Percentiles rank a stretch among this genome's conserved stretches.
phyloP scores from a whole-genome alignment of 2,113 vertebrate genomes.

The Athene noctua region DNA sequence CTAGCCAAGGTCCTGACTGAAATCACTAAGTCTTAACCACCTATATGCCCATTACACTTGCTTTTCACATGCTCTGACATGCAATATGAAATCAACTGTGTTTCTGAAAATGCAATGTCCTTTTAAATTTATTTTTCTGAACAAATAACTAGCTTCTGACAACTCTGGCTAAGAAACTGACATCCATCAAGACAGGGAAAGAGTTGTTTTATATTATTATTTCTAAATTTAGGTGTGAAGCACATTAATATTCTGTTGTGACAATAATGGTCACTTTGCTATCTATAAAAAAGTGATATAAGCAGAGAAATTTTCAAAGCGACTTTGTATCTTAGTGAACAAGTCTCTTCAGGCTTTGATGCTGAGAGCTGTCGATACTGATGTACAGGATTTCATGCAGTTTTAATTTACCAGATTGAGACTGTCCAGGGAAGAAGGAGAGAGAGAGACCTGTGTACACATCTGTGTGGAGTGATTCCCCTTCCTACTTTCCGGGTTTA shows the following conservation, averaged over 20 bases:
- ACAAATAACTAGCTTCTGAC: not conserved
- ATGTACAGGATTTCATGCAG: not conserved
- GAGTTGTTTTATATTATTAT: not conserved
- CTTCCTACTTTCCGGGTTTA: not conserved
- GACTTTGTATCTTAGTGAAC: not conserved
- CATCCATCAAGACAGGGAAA: not conserved
- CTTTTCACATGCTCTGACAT: not conserved
- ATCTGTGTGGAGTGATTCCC: not conserved
- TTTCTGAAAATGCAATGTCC: not conserved
- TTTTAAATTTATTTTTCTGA: not conserved
- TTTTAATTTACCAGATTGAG: slow-evolving; percentile 33
- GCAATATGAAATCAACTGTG: not conserved
- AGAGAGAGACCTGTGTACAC: not conserved
- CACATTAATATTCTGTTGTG: slow-evolving; percentile 32
- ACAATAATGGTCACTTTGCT: slow-evolving; percentile 39
- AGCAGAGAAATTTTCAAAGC: slow-evolving; percentile 28
- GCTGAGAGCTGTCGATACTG: not conserved
- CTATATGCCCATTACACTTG: not conserved
- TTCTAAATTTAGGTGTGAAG: slow-evolving; percentile 52
- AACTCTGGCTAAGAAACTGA: not conserved
- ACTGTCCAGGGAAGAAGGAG: not conserved
- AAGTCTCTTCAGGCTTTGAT: not conserved
- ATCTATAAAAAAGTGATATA: slow-evolving; percentile 20
- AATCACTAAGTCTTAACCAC: not conserved
- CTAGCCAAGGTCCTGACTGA: not conserved